These are phyloP conservation scores for Thyatira batis DNA, from an alignment of 2,888 invertebrate species.

Conservation along the genomic window DNA sequence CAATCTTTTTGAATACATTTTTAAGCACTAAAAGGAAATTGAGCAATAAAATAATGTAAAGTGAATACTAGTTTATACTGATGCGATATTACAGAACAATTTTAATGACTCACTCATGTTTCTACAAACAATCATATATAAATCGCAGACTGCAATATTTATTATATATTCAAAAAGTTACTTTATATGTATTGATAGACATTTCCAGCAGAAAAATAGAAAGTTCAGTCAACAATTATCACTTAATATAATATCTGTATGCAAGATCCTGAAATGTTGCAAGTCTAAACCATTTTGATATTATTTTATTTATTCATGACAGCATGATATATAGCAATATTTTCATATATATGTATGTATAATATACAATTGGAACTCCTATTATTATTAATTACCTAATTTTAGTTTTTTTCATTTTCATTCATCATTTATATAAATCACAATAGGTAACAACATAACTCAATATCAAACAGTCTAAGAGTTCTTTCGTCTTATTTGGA, in stretches of 20 bases:
- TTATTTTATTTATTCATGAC: slow-evolving; percentile 43
- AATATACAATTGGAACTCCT: slow-evolving; percentile 83
- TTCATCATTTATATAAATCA: slow-evolving; percentile 59
- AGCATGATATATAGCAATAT: slow-evolving; percentile 55
- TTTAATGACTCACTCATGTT: neutral
- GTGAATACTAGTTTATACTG: neutral
- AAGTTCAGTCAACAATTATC: neutral
- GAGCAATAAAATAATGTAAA: neutral
- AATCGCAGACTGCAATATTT: neutral
- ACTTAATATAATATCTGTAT: neutral
- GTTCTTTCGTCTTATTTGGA: slow-evolving; percentile 31
- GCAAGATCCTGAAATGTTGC: neutral
- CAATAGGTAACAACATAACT: slow-evolving; percentile 76
- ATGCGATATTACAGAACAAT: neutral
- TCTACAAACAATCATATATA: neutral
- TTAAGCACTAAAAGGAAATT: neutral
- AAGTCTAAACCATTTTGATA: slow-evolving; percentile 3
- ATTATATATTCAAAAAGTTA: neutral
- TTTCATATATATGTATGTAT: slow-evolving; percentile 62
- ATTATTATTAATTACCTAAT: slow-evolving; percentile 80
- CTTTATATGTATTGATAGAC: neutral
- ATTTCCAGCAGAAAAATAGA: neutral
- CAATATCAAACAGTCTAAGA: slow-evolving; percentile 63
- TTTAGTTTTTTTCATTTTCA: slow-evolving; percentile 55
- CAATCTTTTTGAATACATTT: neutral